Conservation (phyloP, 2,888 invertebrate species). For the Rotaria sp. region DNA sequence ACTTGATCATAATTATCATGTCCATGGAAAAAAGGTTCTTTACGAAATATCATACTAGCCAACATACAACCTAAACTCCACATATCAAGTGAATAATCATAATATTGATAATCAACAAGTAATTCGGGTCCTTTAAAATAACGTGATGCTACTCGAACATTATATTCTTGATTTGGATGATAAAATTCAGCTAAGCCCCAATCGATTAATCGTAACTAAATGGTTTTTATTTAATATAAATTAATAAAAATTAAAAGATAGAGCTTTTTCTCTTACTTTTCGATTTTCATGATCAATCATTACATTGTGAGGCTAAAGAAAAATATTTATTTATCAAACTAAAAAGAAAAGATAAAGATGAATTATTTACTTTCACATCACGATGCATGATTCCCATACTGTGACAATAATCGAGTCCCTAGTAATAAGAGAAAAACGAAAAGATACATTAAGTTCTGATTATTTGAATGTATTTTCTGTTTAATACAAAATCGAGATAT, state of each 20-base stretch:
- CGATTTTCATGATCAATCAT: conserved; percentile 99
- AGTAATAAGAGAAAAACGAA: conserved; percentile 39
- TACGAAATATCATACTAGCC: conserved; percentile 96
- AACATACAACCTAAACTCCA: conserved; percentile 99
- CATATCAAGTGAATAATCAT: conserved; percentile 99
- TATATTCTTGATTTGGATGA: conserved; percentile 98
- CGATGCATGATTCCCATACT: conserved; percentile 99
- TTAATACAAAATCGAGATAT: no score
- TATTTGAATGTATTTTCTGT: no score
- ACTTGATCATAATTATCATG: conserved; percentile 97
- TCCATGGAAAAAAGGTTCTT: conserved; percentile 99
- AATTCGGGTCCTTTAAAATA: conserved; percentile 99
- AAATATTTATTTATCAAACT: not conserved
- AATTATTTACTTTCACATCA: conserved; percentile 70
- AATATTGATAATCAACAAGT: conserved; percentile 89
- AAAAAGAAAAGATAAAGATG: not conserved
- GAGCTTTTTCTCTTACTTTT: conserved; percentile 60
- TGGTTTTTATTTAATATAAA: conserved; percentile 40
- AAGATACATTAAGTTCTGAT: no score
- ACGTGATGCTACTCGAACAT: conserved; percentile 96
- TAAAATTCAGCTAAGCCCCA: conserved; percentile 99
- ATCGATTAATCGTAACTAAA: conserved; percentile 82
- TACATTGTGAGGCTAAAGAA: conserved; percentile 81
- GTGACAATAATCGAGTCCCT: conserved; percentile 95
- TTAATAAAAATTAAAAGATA: not conserved